Conservation (phyloP, 2,888 invertebrate genomes). For the Ceriagrion tenellum region DNA sequence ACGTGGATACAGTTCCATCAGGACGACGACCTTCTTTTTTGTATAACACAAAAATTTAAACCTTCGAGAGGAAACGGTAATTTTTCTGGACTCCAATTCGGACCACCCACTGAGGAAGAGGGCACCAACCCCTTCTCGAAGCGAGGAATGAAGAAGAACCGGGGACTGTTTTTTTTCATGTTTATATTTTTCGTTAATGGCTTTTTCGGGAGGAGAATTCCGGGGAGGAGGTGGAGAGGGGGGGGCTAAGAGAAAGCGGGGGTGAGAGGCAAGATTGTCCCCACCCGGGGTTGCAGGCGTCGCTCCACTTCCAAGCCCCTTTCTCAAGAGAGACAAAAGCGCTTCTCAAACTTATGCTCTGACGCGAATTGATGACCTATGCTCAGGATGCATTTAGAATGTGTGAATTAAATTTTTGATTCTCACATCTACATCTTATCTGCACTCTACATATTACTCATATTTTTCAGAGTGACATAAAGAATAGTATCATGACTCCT, state of each 20-base stretch:
- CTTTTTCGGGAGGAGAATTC: not conserved
- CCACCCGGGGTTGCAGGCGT: not conserved
- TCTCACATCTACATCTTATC: too few species aligned
- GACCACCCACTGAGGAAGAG: not conserved
- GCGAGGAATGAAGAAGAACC: not conserved
- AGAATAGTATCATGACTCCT: too few species aligned
- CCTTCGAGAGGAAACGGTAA: not conserved
- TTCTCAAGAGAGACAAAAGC: not conserved
- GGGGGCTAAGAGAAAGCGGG: not conserved
- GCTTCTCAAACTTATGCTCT: not conserved
- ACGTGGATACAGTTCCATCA: not conserved
- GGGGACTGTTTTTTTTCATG: not conserved
- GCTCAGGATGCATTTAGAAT: not conserved
- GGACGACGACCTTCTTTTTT: not conserved
- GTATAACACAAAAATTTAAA: not conserved
- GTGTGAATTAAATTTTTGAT: too few species aligned
- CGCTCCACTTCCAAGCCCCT: not conserved
- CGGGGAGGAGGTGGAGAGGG: not conserved
- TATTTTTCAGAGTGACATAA: too few species aligned
- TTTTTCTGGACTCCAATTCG: not conserved
- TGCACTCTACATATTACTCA: too few species aligned
- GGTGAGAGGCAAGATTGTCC: not conserved
- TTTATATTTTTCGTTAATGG: conserved; percentile 1
- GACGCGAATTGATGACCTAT: not conserved
- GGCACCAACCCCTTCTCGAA: not conserved